Evolutionary conservation across 2,113 vertebrate genomes (phyloP).

Genomic region (Larimichthys crocea): DNA sequence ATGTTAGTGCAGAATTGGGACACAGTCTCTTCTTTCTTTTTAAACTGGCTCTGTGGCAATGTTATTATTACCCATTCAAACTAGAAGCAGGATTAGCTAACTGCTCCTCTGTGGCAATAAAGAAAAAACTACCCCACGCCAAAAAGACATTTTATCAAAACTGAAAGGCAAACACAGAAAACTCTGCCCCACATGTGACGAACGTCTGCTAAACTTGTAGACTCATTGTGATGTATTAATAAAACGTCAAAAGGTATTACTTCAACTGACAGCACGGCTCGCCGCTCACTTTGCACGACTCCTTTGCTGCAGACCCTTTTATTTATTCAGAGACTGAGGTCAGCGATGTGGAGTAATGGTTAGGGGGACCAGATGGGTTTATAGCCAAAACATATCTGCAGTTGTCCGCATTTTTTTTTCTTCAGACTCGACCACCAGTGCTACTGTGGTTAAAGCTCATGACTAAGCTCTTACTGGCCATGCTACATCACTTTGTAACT

Average conservation of each 20-base stretch:
- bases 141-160: slow-evolving; percentile 9
- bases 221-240: slow-evolving; percentile 11
- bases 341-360: slow-evolving; percentile 47
- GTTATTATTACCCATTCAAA: background rate
- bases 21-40: background rate
- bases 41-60: background rate
- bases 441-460: slow-evolving; percentile 75
- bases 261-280: slow-evolving; percentile 17
- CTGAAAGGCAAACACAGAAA: slow-evolving; percentile 39
- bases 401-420: slow-evolving; percentile 50
- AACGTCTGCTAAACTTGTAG: slow-evolving; percentile 20
- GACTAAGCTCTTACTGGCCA: slow-evolving; percentile 76
- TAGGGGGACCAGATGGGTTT: slow-evolving; percentile 62
- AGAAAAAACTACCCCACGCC: no score
- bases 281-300: slow-evolving; percentile 18
- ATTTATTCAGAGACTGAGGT: slow-evolving; percentile 72
- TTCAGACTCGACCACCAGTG: slow-evolving; percentile 64
- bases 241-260: slow-evolving; percentile 39
- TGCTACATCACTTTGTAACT: slow-evolving; percentile 65
- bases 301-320: slow-evolving; percentile 42
- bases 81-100: background rate
- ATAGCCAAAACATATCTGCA: slow-evolving; percentile 73
- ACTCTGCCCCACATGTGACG: slow-evolving; percentile 4
- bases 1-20: background rate
- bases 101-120: slow-evolving; percentile 1